phyloP scores from a whole-genome alignment of 2,797 vertebrate genomes.

The Siniperca scherzeri region DNA sequence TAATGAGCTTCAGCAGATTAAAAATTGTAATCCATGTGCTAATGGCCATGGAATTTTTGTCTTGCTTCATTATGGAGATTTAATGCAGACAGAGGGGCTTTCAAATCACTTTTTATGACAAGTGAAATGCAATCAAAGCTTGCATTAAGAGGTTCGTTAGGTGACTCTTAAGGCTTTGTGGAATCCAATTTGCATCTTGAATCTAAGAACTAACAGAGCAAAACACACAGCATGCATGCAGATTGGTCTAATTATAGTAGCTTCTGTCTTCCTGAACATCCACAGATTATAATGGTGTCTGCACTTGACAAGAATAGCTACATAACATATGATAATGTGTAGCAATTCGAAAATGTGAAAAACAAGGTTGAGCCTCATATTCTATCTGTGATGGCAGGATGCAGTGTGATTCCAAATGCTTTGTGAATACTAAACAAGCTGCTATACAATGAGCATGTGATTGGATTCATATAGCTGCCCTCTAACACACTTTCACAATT shows the following conservation, averaged over 20 bases:
- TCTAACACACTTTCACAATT: conserved; percentile 15
- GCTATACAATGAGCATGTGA: conserved; percentile 24
- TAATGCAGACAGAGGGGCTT: conserved; percentile 71
- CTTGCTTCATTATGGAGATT: conserved; percentile 81
- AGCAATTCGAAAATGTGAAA: conserved; percentile 54
- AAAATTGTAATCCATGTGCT: conserved; percentile 78
- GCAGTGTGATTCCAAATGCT: conserved; percentile 57
- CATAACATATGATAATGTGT: conserved; percentile 68
- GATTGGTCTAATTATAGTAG: conserved; percentile 63
- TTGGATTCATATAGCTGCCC: conserved; percentile 38
- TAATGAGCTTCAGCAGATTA: conserved; percentile 79
- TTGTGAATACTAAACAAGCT: conserved; percentile 69
- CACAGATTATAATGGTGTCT: conserved; percentile 58
- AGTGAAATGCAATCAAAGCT: conserved; percentile 76
- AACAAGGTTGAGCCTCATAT: conserved; percentile 67
- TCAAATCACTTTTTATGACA: conserved; percentile 77
- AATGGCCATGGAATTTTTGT: conserved; percentile 80
- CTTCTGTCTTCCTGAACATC: conserved; percentile 52
- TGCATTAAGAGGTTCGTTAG: conserved; percentile 75
- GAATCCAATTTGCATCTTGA: conserved; percentile 75
- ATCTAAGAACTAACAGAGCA: conserved; percentile 61
- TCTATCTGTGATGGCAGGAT: conserved; percentile 51
- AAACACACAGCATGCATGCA: conserved; percentile 72
- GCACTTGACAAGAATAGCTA: conserved; percentile 56
- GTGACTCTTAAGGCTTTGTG: conserved; percentile 64